Evolutionary conservation across 2,113 vertebrate genomes (phyloP), one percentile per base, ranked within the genome.

Genomic region (Grantiella picta): DNA sequence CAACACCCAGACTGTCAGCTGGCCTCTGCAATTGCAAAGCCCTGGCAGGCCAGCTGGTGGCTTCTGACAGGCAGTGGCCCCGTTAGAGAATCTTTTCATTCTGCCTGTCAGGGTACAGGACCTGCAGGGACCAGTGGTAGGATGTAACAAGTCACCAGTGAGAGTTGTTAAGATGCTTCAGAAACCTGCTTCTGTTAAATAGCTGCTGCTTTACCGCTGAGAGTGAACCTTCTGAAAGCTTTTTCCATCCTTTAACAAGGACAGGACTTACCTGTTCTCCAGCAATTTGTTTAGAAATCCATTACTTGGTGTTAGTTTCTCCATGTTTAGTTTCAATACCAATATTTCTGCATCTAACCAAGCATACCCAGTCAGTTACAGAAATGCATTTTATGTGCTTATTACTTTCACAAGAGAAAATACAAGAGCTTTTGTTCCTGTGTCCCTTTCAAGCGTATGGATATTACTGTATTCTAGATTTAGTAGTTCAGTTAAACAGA

Each of bases 41-140:
- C 97, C 96, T 98, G 97, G 98, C 98, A 98, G 98, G 97, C 98
- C 98, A 98, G 98, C 98, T 98, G 98, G 98, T 98, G 98, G 96
- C 98, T 98, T 98, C 97, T 98, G 98, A 98, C 98, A 98, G 98
- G 97, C 98, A 97, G 91, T 95, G 97, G 98, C 97, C 98, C 97
- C 94, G 95, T 97, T 98, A 98, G 97, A 97, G 95, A 96, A 95
- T 94, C 97, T 98, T 98, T 98, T 98, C 92, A 98, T 98, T 96
- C 97, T 98, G 97, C 98, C 97, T 98, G 98, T 98, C 98, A 98
- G 96, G 95, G 96, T 97, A 96, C 89, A 65, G 97, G 97, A 98
- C 97, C 98, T 98, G 97, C 94, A 95, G 98, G 97, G 98, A 98
- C 97, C 36, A 35, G 94, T 94, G 96, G 91, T 97, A 97, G 94